Base-by-base conservation (phyloP, 1,140 invertebrate species). In the Polypedilum vanderplanki region DNA sequence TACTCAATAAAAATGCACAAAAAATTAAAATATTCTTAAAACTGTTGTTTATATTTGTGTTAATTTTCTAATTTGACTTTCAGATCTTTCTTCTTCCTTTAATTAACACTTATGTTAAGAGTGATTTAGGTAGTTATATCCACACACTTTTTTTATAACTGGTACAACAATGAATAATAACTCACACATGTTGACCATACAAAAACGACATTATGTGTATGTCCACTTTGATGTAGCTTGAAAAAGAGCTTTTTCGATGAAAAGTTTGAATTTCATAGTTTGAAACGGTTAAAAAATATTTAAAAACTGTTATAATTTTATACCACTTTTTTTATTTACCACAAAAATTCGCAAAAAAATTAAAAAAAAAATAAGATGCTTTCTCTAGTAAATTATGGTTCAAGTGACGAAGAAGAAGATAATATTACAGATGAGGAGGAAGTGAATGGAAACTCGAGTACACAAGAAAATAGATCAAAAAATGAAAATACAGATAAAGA, bases 1-100 rank as follows among this genome's bases (percentile, higher is more conserved):
- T 57, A 57, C 46, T 57, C 46, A 57, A 57, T 57, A 57, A 57
- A 33, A 57, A 57, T 57, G 12, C 46, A 57, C 46, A 57, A 57
- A 33, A 33, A 15, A n/a, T 57, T 15, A 4, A 15, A 15, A 1
- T 57, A n/a, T n/a, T 57, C 46, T n/a, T 12, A 57, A 57, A 57
- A 57, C 3, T 57, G 46, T 15, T 15, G 9, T 57, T 57, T 57
- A n/a, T n/a, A 4, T 15, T 15, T 57, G 10, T n/a, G n/a, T n/a
- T 15, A 2, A 46, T 57, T 57, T 15, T 57, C 46, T 57, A 57
- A 33, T 57, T 57, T 15, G 3, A 12, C 3, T 57, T 57, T 57
- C 46, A 57, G 46, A 12, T 57, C n/a, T 12, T 57, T 57, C 9
- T 15, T 57, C 46, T 57, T 57, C 4, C 4, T 15, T 57, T 15